phyloP scores from a whole-genome alignment of 2,113 vertebrate genomes.

The Nothoprocta pentlandii region DNA sequence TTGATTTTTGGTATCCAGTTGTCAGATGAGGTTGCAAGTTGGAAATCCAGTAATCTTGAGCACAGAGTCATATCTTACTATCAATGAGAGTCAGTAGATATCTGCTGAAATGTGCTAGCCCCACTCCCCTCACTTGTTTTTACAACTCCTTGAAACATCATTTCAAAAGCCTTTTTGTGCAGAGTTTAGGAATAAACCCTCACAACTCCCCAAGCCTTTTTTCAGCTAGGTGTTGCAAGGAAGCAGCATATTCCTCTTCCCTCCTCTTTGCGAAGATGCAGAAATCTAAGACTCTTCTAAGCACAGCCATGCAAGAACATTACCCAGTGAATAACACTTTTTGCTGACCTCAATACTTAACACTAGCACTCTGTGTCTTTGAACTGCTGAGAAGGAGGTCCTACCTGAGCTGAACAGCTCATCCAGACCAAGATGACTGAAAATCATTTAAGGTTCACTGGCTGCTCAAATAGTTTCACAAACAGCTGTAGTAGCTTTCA shows the following conservation, averaged over 20 bases:
- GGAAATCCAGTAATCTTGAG: background rate
- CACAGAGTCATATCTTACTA: background rate
- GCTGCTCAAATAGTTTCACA: background rate
- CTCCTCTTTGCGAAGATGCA: background rate
- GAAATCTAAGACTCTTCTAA: background rate
- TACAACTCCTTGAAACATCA: background rate
- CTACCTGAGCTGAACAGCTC: background rate
- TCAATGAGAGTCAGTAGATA: background rate
- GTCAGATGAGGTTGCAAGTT: background rate
- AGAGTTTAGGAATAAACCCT: background rate
- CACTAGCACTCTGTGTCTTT: background rate
- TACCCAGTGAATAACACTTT: background rate
- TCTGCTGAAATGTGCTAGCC: background rate
- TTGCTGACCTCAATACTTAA: background rate
- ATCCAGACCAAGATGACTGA: background rate
- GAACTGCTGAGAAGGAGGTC: background rate
- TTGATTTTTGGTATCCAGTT: background rate
- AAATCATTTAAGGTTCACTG: background rate
- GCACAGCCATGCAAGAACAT: accelerated
- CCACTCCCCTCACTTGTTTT: background rate
- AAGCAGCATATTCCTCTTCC: background rate
- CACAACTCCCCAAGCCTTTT: background rate
- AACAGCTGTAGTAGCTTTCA: background rate
- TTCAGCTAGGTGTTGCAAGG: background rate
- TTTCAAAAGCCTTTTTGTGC: background rate